Conservation (phyloP, 2,113 vertebrate genomes). For the Oncorhynchus nerka region DNA sequence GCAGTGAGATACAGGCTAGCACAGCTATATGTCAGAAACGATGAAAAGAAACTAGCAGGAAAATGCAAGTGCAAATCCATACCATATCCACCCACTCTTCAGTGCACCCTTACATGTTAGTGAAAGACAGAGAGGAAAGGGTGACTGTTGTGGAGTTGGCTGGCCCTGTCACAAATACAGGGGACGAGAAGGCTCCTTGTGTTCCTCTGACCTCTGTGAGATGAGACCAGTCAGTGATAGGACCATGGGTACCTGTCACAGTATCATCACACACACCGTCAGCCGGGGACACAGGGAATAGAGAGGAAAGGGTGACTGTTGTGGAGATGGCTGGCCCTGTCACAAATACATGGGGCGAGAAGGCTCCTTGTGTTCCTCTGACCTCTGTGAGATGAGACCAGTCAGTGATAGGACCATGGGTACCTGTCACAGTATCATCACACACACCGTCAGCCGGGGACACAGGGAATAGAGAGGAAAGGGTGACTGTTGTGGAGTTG, state of each 20-base stretch:
- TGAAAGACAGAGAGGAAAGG: too few species aligned
- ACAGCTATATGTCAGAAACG: too few species aligned
- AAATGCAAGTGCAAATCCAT: too few species aligned
- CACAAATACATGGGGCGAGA: slow-evolving; percentile 34
- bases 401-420: slow-evolving; percentile 48
- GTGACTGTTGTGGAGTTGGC: slow-evolving; percentile 9
- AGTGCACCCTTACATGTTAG: too few species aligned
- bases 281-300: neutral
- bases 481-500: neutral
- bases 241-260: slow-evolving; percentile 58
- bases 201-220: slow-evolving; percentile 43
- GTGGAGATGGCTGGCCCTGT: slow-evolving; percentile 27
- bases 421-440: slow-evolving; percentile 63
- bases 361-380: slow-evolving; percentile 42
- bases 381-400: slow-evolving; percentile 43
- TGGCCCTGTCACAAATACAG: slow-evolving; percentile 37
- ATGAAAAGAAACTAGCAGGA: too few species aligned
- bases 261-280: slow-evolving; percentile 39
- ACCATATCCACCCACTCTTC: too few species aligned
- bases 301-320: neutral
- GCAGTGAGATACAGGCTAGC: too few species aligned
- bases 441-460: slow-evolving; percentile 1
- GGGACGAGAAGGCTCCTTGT: slow-evolving; percentile 34
- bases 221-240: slow-evolving; percentile 50
- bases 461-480: slow-evolving; percentile 1